Conservation (phyloP, 2,113 vertebrate genomes). For the Dermatemys mawii region DNA sequence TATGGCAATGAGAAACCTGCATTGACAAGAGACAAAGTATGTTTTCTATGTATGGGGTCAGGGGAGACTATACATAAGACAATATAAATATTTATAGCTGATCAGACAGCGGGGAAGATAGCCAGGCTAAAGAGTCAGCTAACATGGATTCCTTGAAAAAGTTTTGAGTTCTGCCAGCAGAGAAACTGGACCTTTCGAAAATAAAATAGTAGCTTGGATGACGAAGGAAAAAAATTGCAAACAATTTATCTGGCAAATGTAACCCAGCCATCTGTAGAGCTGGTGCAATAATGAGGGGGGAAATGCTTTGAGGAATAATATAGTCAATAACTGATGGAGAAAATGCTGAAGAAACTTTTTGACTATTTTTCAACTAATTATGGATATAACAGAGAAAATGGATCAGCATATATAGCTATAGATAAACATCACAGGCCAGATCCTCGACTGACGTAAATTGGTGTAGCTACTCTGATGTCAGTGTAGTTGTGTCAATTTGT, state of each 20-base stretch:
- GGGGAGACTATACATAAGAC: neutral
- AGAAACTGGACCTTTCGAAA: neutral
- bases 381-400: neutral
- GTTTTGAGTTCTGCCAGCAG: constrained; percentile 16
- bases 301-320: too few relatives aligned
- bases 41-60: neutral
- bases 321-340: constrained; percentile 42
- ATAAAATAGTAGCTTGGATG: too few relatives aligned
- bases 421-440: fast-evolving
- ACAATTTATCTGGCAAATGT: constrained; percentile 32
- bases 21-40: neutral
- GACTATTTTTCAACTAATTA: constrained; percentile 20
- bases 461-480: neutral
- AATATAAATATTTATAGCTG: neutral
- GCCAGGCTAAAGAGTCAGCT: constrained; percentile 13
- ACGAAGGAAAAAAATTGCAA: constrained; percentile 18
- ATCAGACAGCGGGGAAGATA: constrained; percentile 28
- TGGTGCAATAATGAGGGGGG: neutral
- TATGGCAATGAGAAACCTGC: neutral
- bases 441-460: neutral
- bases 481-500: neutral
- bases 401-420: neutral
- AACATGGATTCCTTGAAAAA: constrained; percentile 21
- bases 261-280: constrained; percentile 37
- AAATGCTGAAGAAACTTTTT: constrained; percentile 50